Conservation (phyloP, 2,113 vertebrate genomes). For the Micromys minutus region DNA sequence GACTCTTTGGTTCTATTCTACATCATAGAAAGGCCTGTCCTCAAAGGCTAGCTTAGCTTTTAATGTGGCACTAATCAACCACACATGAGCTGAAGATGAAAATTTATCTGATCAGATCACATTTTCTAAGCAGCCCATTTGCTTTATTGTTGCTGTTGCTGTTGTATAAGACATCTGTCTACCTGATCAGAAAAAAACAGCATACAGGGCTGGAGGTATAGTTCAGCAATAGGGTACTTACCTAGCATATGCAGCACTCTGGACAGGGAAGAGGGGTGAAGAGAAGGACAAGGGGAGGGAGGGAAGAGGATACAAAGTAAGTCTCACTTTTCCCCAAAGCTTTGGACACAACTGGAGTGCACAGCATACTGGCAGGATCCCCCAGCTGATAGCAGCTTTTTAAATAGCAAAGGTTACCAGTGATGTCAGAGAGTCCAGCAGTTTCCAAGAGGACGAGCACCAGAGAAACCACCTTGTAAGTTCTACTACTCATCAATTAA, state of each 20-base stretch:
- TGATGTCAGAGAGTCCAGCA: constrained; percentile 11
- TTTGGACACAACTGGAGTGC: constrained; percentile 8
- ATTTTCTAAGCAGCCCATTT: constrained; percentile 1
- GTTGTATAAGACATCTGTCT: constrained; percentile 15
- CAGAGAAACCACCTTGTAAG: constrained; percentile 58
- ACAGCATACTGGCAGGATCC: neutral
- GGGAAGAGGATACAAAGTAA: neutral
- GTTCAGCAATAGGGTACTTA: neutral
- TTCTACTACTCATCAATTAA: constrained; percentile 22
- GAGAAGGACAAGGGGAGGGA: fast-evolving
- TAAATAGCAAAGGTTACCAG: constrained; percentile 52
- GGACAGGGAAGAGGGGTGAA: no score
- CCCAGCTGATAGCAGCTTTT: neutral
- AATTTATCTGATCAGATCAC: neutral
- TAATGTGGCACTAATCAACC: neutral
- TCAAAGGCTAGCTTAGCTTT: neutral
- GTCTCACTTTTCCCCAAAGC: constrained; percentile 19
- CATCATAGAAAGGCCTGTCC: neutral
- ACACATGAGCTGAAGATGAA: neutral
- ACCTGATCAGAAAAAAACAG: neutral
- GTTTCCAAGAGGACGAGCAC: constrained; percentile 43
- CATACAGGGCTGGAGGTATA: neutral
- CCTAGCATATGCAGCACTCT: no score
- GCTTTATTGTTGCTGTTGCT: neutral
- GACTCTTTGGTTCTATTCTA: neutral